Conservation (phyloP, 30 jellyfish, hydroid and myxozoan genomes). For the Nemopilema nomurai region DNA sequence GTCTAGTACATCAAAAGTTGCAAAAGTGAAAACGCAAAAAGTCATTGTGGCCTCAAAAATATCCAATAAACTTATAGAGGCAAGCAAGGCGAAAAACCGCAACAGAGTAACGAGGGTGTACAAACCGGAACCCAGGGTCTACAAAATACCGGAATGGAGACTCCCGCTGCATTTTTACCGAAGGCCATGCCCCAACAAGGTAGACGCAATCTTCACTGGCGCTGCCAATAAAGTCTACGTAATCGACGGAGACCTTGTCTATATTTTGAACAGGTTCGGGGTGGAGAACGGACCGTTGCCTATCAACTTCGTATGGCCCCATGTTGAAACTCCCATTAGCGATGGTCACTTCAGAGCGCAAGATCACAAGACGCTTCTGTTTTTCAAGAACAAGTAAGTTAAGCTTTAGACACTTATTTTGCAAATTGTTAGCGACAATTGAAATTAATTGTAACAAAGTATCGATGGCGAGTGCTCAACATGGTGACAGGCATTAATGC, state of each 20-base stretch:
- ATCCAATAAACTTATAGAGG: not conserved
- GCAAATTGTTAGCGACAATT: not conserved
- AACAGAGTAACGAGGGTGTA: not conserved
- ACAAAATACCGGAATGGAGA: slow-evolving; percentile 38
- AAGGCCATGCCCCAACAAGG: slow-evolving; percentile 50
- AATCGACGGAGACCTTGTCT: slow-evolving; percentile 41
- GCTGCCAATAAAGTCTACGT: slow-evolving; percentile 30
- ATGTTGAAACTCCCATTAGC: slow-evolving; percentile 13
- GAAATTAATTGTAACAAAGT: not conserved
- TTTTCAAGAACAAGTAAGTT: slow-evolving; percentile 45
- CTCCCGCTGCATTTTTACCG: slow-evolving; percentile 42
- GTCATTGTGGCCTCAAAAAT: not conserved
- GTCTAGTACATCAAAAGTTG: not conserved
- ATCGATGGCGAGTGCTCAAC: no score
- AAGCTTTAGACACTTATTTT: not conserved
- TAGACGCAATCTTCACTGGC: slow-evolving; percentile 54
- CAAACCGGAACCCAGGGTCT: not conserved
- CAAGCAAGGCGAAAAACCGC: not conserved
- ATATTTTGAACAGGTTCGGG: slow-evolving; percentile 48
- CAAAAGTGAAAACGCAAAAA: not conserved
- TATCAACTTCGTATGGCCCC: slow-evolving; percentile 43
- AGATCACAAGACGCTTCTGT: slow-evolving; percentile 31
- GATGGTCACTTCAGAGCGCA: slow-evolving; percentile 37
- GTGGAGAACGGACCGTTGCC: slow-evolving; percentile 58
- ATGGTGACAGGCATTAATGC: no score